Evolutionary conservation across 2,888 invertebrate species (phyloP).

Genomic region (Terebella lapidaria): DNA sequence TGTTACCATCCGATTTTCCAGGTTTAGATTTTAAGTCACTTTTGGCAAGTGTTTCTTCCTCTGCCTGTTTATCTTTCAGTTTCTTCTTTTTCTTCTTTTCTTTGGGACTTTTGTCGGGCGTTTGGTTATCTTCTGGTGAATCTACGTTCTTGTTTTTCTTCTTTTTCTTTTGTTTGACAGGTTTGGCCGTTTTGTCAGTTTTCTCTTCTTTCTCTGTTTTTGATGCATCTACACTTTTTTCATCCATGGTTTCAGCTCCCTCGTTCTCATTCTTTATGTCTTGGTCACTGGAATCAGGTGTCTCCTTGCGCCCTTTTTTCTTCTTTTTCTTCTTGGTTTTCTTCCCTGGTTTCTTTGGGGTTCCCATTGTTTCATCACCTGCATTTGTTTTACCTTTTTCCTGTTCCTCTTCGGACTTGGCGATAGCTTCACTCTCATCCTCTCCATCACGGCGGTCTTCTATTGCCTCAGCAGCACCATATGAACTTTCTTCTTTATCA

Average conservation of each 20-base stretch:
- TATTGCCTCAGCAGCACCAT: no score
- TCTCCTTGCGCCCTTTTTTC: no score
- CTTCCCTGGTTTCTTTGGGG: neutral
- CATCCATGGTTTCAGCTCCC: neutral
- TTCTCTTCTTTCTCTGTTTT: neutral
- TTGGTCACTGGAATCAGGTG: neutral
- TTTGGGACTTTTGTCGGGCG: no score
- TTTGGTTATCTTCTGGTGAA: neutral
- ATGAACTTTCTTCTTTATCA: no score
- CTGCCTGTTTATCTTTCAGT: neutral
- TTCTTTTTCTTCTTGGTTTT: neutral
- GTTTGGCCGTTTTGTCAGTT: neutral
- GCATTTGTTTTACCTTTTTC: no score
- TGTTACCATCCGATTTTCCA: no score
- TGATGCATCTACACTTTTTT: neutral
- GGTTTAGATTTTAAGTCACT: no score
- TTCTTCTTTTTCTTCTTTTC: neutral
- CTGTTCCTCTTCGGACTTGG: no score
- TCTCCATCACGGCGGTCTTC: no score
- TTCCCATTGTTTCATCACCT: no score
- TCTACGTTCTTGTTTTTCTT: neutral
- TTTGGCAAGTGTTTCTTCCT: neutral
- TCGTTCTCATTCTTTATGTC: neutral
- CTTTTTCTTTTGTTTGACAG: neutral
- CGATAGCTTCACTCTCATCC: no score